phyloP scores from a whole-genome alignment of 2,113 vertebrate species.

The Dipodomys stephensi region DNA sequence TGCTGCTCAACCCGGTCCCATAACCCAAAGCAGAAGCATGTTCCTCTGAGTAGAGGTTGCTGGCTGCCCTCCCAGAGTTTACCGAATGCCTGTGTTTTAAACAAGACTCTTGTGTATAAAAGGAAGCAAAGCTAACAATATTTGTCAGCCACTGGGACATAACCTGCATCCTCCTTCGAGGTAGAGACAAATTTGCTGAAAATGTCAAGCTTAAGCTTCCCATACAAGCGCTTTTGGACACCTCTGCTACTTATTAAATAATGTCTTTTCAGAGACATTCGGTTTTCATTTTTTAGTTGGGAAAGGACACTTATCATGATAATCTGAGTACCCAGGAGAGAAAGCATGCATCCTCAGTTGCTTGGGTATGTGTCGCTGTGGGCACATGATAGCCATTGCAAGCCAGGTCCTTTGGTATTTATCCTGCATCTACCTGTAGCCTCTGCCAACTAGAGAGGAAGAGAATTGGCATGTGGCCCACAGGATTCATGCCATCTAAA shows the following conservation, averaged over 20 bases:
- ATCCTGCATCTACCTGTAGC: slow-evolving; percentile 3
- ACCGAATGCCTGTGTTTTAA: slow-evolving; percentile 46
- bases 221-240: slow-evolving; percentile 40
- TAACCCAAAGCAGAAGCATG: neutral
- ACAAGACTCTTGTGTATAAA: slow-evolving; percentile 50
- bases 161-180: slow-evolving; percentile 32
- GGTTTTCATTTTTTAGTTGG: slow-evolving; percentile 55
- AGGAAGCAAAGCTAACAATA: slow-evolving; percentile 58
- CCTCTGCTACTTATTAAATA: slow-evolving; percentile 58
- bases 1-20: neutral
- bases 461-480: neutral
- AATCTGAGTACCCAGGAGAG: slow-evolving; percentile 12
- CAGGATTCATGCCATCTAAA: neutral
- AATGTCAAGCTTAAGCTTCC: slow-evolving; percentile 53
- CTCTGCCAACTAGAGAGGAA: slow-evolving; percentile 28
- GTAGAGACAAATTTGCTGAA: slow-evolving; percentile 59
- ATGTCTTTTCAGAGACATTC: slow-evolving; percentile 32
- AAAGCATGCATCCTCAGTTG: neutral
- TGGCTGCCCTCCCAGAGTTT: slow-evolving; percentile 6
- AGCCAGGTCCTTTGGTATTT: neutral
- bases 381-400: neutral
- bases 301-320: slow-evolving; percentile 48
- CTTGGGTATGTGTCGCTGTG: neutral
- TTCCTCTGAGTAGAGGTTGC: slow-evolving; percentile 23
- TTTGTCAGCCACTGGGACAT: slow-evolving; percentile 52